A percentile compares a stretch with the other conserved stretches of the same genome.
Evolutionary conservation across 2,113 vertebrate genomes (phyloP).

Genomic region (Bettongia penicillata): DNA sequence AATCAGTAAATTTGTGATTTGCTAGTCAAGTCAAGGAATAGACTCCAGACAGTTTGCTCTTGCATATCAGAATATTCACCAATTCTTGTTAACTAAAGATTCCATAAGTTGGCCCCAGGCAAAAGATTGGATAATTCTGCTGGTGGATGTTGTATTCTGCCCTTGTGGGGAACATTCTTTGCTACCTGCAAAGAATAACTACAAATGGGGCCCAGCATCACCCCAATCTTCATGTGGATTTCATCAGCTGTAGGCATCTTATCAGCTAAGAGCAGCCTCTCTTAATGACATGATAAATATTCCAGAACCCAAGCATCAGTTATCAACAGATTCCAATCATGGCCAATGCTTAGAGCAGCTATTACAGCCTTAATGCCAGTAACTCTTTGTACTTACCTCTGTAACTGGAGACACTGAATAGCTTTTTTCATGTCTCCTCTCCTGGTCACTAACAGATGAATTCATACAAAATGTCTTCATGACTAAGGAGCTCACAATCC

Average conservation of each 20-base stretch:
- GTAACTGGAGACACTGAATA: slow-evolving; percentile 79
- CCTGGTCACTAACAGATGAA: slow-evolving; percentile 77
- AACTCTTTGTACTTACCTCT: slow-evolving; percentile 86
- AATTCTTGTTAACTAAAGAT: slow-evolving; percentile 71
- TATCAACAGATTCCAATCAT: slow-evolving; percentile 86
- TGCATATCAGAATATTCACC: slow-evolving; percentile 53
- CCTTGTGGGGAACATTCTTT: slow-evolving; percentile 74
- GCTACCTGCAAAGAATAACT: slow-evolving; percentile 62
- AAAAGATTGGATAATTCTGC: slow-evolving; percentile 74
- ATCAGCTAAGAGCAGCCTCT: slow-evolving; percentile 86
- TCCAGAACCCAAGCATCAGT: slow-evolving; percentile 79
- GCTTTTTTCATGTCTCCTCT: slow-evolving; percentile 81
- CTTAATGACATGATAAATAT: slow-evolving; percentile 86
- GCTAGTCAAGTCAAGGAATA: slow-evolving; percentile 1
- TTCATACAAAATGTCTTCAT: slow-evolving; percentile 75
- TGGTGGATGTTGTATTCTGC: slow-evolving; percentile 56
- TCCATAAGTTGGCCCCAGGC: slow-evolving; percentile 72
- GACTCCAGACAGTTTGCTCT: not conserved
- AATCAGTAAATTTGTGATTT: slow-evolving; percentile 57
- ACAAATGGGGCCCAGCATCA: slow-evolving; percentile 78
- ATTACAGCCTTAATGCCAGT: slow-evolving; percentile 80
- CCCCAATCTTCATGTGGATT: slow-evolving; percentile 81
- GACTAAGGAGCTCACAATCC: slow-evolving; percentile 59
- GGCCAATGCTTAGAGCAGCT: slow-evolving; percentile 80
- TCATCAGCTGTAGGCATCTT: slow-evolving; percentile 85